Percentiles rank a stretch among this genome's conserved stretches.
These are phyloP conservation scores for Amiota mariae DNA, from an alignment of 2,888 invertebrate species.

Conservation along the genomic window DNA sequence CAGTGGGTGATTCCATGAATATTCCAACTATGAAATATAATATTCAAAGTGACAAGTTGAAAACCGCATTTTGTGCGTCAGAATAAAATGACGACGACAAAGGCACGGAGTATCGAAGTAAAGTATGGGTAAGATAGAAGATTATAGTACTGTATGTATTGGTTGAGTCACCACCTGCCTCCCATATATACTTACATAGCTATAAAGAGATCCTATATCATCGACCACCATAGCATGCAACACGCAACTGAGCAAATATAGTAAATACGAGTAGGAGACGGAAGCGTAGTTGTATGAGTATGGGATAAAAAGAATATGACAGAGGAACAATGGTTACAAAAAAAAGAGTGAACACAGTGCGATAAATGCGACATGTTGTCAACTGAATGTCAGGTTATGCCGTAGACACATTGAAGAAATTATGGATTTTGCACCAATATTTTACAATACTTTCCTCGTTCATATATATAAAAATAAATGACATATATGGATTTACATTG, in stretches of 20 bases:
- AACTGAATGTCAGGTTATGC: constrained; percentile 27
- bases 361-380: constrained; percentile 26
- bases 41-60: constrained; percentile 33
- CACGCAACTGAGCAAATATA: background rate
- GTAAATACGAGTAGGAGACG: background rate
- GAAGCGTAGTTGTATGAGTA: too few species aligned
- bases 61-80: constrained; percentile 28
- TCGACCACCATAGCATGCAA: too few species aligned
- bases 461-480: background rate
- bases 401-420: constrained; percentile 13
- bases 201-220: too few species aligned
- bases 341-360: background rate
- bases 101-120: background rate
- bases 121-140: background rate
- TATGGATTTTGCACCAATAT: constrained; percentile 27
- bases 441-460: too few species aligned
- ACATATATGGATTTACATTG: background rate
- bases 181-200: too few species aligned
- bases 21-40: constrained; percentile 14
- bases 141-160: too few species aligned
- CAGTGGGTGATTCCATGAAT: background rate
- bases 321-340: background rate
- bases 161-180: too few species aligned
- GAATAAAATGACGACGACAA: background rate
- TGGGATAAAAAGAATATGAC: background rate